phyloP scores from a whole-genome alignment of 2,797 vertebrate genomes.

The Acrocephalus scirpaceus region DNA sequence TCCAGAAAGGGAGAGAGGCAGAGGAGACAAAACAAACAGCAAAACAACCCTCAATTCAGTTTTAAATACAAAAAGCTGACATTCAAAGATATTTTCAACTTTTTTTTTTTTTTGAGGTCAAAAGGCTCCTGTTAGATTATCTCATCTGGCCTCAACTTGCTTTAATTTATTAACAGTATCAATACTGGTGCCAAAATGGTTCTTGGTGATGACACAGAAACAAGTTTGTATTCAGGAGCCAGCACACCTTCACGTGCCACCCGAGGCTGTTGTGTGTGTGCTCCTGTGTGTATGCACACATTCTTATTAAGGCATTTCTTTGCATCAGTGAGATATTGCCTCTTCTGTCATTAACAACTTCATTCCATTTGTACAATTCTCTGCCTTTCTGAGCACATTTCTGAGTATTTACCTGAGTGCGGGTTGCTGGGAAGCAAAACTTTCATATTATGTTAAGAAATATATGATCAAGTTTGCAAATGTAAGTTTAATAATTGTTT shows the following conservation, averaged over 20 bases:
- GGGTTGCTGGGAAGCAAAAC: not conserved
- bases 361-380: not conserved
- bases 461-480: not conserved
- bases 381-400: not conserved
- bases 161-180: not conserved
- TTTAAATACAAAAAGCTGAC: not conserved
- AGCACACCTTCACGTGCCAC: fast-evolving
- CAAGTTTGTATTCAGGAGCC: not conserved
- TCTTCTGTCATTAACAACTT: not conserved
- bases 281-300: not conserved
- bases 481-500: not conserved
- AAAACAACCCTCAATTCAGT: not conserved
- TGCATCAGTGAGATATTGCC: not conserved
- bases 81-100: not conserved
- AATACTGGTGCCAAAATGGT: not conserved
- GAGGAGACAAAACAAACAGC: not conserved
- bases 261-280: not conserved
- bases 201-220: not conserved
- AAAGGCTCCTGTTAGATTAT: not conserved
- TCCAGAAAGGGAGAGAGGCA: not conserved
- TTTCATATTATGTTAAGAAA: not conserved
- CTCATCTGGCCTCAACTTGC: not conserved
- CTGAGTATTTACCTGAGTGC: not conserved
- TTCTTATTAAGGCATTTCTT: too few species aligned
- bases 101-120: not conserved